phyloP scores from a whole-genome alignment of 2,888 invertebrate species.

The Elaeidobius kamerunicus region DNA sequence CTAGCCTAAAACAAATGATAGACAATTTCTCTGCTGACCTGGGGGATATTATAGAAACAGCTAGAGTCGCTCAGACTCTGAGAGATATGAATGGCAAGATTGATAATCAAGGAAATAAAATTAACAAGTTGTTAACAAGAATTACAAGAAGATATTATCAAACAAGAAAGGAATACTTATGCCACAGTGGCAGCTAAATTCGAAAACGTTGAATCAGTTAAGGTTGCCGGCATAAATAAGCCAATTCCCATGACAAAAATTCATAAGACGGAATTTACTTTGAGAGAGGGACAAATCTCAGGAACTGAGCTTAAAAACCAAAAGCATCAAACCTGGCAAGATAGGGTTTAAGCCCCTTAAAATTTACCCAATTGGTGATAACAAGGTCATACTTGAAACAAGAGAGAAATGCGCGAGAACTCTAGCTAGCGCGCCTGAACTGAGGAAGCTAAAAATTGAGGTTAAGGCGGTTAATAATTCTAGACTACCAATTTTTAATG shows the following conservation, averaged over 20 bases:
- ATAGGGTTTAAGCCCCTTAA: slow-evolving; percentile 2
- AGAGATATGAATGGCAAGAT: no score
- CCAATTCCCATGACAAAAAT: neutral
- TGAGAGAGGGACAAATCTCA: neutral
- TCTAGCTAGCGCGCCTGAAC: neutral
- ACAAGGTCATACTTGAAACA: slow-evolving; percentile 7
- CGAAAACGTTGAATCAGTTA: no score
- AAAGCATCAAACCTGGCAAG: slow-evolving; percentile 3
- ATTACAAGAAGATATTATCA: neutral
- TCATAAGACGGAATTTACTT: neutral
- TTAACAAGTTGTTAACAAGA: neutral
- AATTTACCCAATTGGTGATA: slow-evolving; percentile 1
- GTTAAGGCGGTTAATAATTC: neutral
- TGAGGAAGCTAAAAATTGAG: neutral
- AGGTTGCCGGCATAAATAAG: slow-evolving; percentile 1
- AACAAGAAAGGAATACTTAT: neutral
- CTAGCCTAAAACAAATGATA: no score
- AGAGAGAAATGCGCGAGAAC: neutral
- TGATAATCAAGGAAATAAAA: no score
- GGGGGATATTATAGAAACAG: no score
- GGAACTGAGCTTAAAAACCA: neutral
- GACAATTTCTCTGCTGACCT: no score
- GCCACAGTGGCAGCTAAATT: neutral
- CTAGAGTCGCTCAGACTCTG: no score
- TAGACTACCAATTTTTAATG: slow-evolving; percentile 5